A percentile compares a stretch with the other conserved stretches of the same genome.
Conservation (phyloP, 2,113 vertebrate genomes). For the Thomomys bottae region DNA sequence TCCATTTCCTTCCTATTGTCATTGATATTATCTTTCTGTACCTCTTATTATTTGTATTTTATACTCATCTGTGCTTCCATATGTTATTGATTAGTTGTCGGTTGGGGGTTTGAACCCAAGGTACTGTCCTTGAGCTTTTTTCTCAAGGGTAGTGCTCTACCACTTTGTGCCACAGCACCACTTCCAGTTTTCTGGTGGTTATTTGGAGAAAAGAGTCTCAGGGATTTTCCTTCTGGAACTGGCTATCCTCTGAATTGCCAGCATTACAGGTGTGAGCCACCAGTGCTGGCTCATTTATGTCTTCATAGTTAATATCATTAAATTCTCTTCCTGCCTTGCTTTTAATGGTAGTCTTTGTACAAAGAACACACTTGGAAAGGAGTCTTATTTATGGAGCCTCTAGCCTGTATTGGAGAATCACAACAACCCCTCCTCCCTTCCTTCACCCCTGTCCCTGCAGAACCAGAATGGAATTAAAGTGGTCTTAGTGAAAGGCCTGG, state of each 20-base stretch:
- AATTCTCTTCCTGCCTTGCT: not conserved
- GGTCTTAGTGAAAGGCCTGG: not conserved
- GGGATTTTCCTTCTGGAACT: too few species aligned
- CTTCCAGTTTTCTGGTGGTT: too few species aligned
- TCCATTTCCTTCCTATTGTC: slow-evolving; percentile 19
- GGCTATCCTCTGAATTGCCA: too few species aligned
- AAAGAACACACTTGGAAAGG: not conserved
- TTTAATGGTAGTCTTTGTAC: not conserved
- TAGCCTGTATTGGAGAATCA: not conserved
- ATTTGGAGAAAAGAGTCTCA: too few species aligned
- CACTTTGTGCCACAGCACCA: too few species aligned
- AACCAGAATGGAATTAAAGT: not conserved
- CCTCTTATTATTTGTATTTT: not conserved
- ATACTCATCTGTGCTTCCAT: not conserved
- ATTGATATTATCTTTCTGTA: not conserved
- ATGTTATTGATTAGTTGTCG: too few species aligned
- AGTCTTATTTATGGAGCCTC: not conserved
- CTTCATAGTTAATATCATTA: not conserved
- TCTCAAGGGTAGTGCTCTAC: too few species aligned
- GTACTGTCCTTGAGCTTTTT: too few species aligned
- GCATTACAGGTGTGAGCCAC: too few species aligned
- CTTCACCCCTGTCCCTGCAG: not conserved
- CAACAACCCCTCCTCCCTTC: not conserved
- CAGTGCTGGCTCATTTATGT: not conserved
- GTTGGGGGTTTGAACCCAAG: too few species aligned